phyloP scores from a whole-genome alignment of 1,140 invertebrate species.

The Popillia japonica region DNA sequence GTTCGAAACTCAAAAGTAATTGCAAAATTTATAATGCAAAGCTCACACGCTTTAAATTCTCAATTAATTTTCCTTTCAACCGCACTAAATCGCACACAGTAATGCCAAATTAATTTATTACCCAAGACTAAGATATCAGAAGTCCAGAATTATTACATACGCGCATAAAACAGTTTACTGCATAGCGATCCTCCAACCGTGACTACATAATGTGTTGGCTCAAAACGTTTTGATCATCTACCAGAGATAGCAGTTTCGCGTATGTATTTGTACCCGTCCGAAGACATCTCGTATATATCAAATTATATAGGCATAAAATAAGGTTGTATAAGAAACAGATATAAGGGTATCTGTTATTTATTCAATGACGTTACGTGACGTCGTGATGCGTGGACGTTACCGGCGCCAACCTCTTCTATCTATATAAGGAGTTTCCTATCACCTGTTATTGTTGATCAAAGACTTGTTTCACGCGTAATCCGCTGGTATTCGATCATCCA shows the following conservation, averaged over 20 bases:
- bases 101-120: constrained; percentile 4
- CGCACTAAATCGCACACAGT: not conserved
- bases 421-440: constrained; percentile 47
- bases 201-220: not conserved
- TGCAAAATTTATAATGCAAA: too few species aligned
- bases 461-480: not conserved
- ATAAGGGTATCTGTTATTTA: not conserved
- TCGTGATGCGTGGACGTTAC: constrained; percentile 46
- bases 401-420: constrained; percentile 46
- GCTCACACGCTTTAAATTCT: too few species aligned
- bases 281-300: not conserved
- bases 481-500: not conserved
- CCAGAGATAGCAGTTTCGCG: not conserved
- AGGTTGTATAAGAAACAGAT: not conserved
- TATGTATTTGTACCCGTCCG: not conserved
- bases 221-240: not conserved
- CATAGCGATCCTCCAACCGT: not conserved
- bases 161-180: not conserved
- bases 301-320: not conserved
- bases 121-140: constrained; percentile 14
- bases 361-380: constrained; percentile 40
- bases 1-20: too few species aligned
- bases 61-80: not conserved
- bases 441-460: constrained; percentile 42
- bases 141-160: not conserved